Percentiles rank a stretch among this genome's conserved stretches.
These are phyloP conservation scores for Microhierax caerulescens DNA, from an alignment of 2,797 vertebrate species.

Conservation along the genomic window DNA sequence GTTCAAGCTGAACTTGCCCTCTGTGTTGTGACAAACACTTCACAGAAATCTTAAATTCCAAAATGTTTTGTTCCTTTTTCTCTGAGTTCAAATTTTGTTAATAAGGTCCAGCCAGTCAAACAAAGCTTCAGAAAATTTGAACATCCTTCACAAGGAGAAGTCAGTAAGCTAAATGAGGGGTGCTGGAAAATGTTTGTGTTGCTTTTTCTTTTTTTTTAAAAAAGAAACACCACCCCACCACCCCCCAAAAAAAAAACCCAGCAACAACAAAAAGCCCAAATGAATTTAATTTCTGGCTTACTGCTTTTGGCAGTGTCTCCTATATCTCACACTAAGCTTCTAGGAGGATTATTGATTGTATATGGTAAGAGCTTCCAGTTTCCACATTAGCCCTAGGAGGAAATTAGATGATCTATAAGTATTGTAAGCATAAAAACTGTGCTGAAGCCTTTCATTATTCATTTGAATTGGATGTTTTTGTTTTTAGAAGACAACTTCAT, in stretches of 20 bases:
- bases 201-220: background rate
- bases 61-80: background rate
- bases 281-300: background rate
- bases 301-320: background rate
- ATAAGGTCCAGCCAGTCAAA: background rate
- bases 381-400: constrained; percentile 54
- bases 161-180: background rate
- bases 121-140: background rate
- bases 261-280: background rate
- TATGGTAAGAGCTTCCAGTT: constrained; percentile 52
- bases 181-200: background rate
- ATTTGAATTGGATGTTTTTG: constrained; percentile 40
- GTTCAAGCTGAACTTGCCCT: background rate
- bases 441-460: constrained; percentile 47
- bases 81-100: background rate
- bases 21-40: background rate
- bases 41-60: background rate
- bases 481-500: background rate
- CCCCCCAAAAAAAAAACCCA: background rate
- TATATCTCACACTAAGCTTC: constrained; percentile 21
- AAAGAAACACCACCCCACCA: no score
- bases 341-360: constrained; percentile 57
- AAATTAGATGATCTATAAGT: constrained; percentile 62
- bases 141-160: background rate
- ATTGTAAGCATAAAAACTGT: constrained; percentile 30